Evolutionary conservation across 1,140 invertebrate species (phyloP).

Genomic region (Halesus radiatus): DNA sequence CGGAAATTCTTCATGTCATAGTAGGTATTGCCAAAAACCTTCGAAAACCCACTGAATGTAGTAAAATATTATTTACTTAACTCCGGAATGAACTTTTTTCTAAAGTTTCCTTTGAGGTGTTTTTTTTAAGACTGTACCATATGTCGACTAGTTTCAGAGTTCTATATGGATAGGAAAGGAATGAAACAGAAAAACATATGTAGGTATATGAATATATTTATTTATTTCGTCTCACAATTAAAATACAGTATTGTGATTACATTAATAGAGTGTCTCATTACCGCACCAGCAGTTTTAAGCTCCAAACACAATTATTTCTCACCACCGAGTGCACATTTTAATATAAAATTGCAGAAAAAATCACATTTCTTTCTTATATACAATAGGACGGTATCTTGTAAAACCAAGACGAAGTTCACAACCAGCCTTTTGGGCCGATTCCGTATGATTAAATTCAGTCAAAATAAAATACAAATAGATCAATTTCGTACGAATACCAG

Average conservation of each 20-base stretch:
- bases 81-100: too few relatives aligned
- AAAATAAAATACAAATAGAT: constrained; percentile 55
- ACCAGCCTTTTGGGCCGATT: constrained; percentile 49
- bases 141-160: too few relatives aligned
- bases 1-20: too few relatives aligned
- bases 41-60: too few relatives aligned
- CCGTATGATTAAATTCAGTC: constrained; percentile 56
- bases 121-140: too few relatives aligned
- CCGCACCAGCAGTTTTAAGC: constrained; percentile 8
- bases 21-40: too few relatives aligned
- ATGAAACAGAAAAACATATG: not conserved
- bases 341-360: constrained; percentile 55
- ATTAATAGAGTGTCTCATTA: constrained; percentile 15
- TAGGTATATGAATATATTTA: constrained; percentile 31
- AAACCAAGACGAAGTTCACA: constrained; percentile 54
- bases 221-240: constrained; percentile 53
- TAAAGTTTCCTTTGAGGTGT: too few relatives aligned
- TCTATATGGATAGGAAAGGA: too few relatives aligned
- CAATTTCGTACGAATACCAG: constrained; percentile 43
- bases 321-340: constrained; percentile 46
- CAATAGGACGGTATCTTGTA: constrained; percentile 58
- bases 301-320: constrained; percentile 32
- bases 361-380: constrained; percentile 55
- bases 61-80: too few relatives aligned
- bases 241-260: constrained; percentile 52